These are phyloP conservation scores for Temnothorax curvispinosus DNA, from an alignment of 1,140 invertebrate species.

Conservation along the genomic window DNA sequence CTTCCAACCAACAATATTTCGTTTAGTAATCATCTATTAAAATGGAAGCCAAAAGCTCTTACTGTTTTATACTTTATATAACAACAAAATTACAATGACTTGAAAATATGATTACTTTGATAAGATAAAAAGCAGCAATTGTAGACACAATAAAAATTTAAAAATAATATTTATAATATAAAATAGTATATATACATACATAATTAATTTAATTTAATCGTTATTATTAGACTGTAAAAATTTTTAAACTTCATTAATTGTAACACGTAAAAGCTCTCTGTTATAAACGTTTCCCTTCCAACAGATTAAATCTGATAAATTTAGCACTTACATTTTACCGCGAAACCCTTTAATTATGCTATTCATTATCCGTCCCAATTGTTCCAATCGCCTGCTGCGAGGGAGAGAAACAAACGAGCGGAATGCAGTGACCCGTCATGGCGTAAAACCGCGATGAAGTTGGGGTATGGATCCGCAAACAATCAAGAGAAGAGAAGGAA, in stretches of 20 bases:
- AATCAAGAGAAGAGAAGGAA: background rate
- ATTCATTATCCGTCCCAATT: conserved; percentile 29
- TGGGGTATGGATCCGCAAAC: conserved; percentile 9
- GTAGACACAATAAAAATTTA: background rate
- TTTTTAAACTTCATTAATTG: background rate
- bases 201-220: background rate
- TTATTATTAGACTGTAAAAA: background rate
- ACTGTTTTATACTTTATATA: background rate
- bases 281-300: background rate
- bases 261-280: background rate
- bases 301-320: background rate
- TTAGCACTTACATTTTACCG: background rate
- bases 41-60: background rate
- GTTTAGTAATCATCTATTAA: background rate
- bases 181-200: background rate
- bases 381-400: background rate
- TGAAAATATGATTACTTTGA: background rate
- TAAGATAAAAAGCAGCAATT: background rate
- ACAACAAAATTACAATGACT: background rate
- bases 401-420: conserved; percentile 21
- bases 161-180: background rate
- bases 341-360: conserved; percentile 6
- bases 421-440: conserved; percentile 13
- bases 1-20: conserved; percentile 2
- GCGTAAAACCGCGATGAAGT: conserved; percentile 27